Base-by-base conservation (phyloP, 2,797 vertebrate genomes). In the Gymnodraco acuticeps region DNA sequence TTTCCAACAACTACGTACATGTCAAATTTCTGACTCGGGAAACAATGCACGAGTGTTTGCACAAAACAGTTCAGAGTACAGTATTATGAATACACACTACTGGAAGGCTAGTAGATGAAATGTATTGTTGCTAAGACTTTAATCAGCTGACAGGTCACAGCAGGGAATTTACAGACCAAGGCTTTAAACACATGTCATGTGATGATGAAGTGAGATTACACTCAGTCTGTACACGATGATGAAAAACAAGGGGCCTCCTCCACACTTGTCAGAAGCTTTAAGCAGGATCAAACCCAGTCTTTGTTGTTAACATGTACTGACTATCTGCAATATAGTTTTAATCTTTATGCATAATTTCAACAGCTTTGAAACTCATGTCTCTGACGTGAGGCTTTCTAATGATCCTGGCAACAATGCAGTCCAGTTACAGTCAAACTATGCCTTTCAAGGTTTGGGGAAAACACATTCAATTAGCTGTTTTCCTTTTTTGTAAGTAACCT, bases 91-190 rank as follows among this genome's bases (percentile, higher is more conserved):
- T 43, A 10, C 81, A 62, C 46, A 74, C 64, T 41, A 54, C n/a
- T 65, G 41, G 4, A 73, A 75, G 48, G 55, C 47, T 41, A 76
- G 31, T 38, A 64, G 69, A 70, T 73, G 31, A 80, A 84, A 59
- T 56, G 46, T 58, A 67, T 62, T 81, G 76, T 71, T 84, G 15
- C 31, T 20, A 20, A 70, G 42, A 38, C 70, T 78, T 45, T 73
- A 73, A 89, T 94, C 92, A 94, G 79, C 88, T 94, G 92, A 94
- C 88, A 80, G 73, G 86, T 89, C 88, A 88, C 72, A 72, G 79
- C 47, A 51, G 64, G 82, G 91, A 93, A 93, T 92, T 88, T 91
- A 93, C 92, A 93, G 89, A 88, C 78, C 77, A 53, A 66, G 67
- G 82, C 78, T 92, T 93, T 89, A 84, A 75, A 85, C 74, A 81